Base-by-base conservation (phyloP, 2,888 invertebrate genomes). In the Scelioninae gen. 1 region DNA sequence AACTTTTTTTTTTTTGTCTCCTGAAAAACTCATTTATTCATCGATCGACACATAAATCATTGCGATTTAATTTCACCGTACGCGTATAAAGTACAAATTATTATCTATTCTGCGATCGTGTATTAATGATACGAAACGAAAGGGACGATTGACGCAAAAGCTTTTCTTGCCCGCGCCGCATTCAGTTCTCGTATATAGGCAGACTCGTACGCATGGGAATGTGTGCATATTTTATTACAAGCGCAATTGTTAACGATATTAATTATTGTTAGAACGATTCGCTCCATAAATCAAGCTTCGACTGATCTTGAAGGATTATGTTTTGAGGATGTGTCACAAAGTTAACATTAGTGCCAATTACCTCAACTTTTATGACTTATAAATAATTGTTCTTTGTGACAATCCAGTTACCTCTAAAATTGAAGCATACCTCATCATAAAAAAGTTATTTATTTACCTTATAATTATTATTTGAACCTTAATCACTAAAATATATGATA, bases 181-280 rank as follows among this genome's bases (percentile, higher is more conserved):
- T 86, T 86, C 86, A 51, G 69, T 51, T 75, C 86, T 86, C 86
- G 86, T 85, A 85, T 85, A 86, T 84, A 74, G 82, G 85, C 82
- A 76, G 11, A 29, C 71, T 58, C 75, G 86, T 77, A 86, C 88
- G 87, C 85, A 80, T 63, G 84, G 85, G 88, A 88, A 89, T 88
- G 88, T 85, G 87, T 89, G 87, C 87, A 88, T 90, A 88, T 86
- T 85, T 87, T 60, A 43, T n/a, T 40, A 47, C 81, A 87, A 87
- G 88, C 87, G 85, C 84, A 88, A 89, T 90, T 89, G 87, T 89
- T 86, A 86, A 84, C 76, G 83, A 58, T 60, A 68, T 76, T 60
- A 60, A 68, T 76, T 56, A 68, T 75, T 58, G 34, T 51, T 60
- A 34, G 29, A 51, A 23, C 31, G 66, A 53, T 68, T 45, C 45